These are phyloP conservation scores for Coenobita brevimanus DNA, from an alignment of 1,140 invertebrate genomes.

Conservation along the genomic window DNA sequence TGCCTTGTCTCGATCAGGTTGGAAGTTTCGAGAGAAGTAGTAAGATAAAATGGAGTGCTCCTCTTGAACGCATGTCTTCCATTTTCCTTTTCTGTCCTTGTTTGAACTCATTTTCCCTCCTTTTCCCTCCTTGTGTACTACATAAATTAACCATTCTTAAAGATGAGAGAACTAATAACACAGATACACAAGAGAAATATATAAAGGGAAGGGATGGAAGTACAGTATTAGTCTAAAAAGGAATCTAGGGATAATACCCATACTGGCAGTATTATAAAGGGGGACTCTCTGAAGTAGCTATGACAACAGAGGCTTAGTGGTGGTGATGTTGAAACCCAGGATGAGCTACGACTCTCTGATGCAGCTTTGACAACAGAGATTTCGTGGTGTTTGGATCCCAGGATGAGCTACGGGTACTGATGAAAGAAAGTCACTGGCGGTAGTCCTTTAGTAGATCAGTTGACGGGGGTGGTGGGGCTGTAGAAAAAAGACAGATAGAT, in stretches of 20 bases:
- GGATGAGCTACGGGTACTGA: no score
- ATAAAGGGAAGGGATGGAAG: slow-evolving; percentile 1
- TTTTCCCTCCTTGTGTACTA: slow-evolving; percentile 47
- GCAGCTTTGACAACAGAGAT: no score
- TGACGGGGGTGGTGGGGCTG: not conserved
- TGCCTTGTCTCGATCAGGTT: not conserved
- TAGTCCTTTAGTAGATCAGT: no score
- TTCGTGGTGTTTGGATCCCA: no score
- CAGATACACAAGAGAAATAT: not conserved
- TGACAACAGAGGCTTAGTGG: no score
- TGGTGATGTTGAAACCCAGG: no score
- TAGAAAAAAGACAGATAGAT: no score
- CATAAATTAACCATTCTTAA: slow-evolving; percentile 2
- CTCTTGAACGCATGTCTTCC: not conserved
- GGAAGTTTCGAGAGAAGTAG: not conserved
- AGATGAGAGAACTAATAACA: slow-evolving; percentile 15
- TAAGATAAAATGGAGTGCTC: not conserved
- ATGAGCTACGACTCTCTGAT: no score
- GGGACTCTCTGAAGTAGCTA: no score
- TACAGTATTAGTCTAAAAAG: not conserved
- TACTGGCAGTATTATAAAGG: not conserved
- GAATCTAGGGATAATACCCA: not conserved
- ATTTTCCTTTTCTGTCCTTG: no score
- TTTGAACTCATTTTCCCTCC: no score
- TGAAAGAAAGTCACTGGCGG: no score